phyloP scores from a whole-genome alignment of 2,888 invertebrate genomes.

The Acronicta aceris region DNA sequence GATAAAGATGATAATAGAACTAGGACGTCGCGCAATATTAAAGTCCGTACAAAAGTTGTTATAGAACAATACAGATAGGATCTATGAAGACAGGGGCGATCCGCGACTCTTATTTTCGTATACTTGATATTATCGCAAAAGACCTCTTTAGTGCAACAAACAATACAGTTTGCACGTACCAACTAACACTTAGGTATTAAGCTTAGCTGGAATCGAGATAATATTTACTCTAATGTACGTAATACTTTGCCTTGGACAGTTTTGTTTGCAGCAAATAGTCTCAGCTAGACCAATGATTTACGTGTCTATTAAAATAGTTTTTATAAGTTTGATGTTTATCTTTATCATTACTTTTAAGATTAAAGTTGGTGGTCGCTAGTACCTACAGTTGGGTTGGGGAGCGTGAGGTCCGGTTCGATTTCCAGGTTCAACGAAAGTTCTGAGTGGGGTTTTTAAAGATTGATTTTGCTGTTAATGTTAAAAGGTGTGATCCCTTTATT shows the following conservation, averaged over 20 bases:
- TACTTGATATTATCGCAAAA: constrained; percentile 21
- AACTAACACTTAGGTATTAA: constrained; percentile 17
- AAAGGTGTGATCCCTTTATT: no score
- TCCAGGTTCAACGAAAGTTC: no score
- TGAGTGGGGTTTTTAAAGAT: no score
- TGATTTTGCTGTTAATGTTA: no score
- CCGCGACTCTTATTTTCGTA: constrained; percentile 8
- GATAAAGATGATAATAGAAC: constrained; percentile 41
- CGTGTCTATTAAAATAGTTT: constrained; percentile 3
- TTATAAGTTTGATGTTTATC: background rate
- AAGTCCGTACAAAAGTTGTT: constrained; percentile 27
- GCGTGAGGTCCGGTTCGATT: no score
- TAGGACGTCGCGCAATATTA: constrained; percentile 18
- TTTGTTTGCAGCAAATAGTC: constrained; percentile 24
- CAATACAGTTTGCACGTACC: constrained; percentile 3
- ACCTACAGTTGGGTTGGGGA: no score
- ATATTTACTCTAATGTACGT: constrained; percentile 28
- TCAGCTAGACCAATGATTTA: background rate
- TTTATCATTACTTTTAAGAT: no score
- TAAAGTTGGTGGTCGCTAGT: no score
- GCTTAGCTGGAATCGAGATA: constrained; percentile 24
- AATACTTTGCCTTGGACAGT: constrained; percentile 24
- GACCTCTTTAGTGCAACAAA: constrained; percentile 18
- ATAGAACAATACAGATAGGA: constrained; percentile 41
- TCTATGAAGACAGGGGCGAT: constrained; percentile 31